These are phyloP conservation scores for Beroe forskalii DNA, from an alignment of 37 sponge, comb jelly and placozoan genomes.

Conservation along the genomic window DNA sequence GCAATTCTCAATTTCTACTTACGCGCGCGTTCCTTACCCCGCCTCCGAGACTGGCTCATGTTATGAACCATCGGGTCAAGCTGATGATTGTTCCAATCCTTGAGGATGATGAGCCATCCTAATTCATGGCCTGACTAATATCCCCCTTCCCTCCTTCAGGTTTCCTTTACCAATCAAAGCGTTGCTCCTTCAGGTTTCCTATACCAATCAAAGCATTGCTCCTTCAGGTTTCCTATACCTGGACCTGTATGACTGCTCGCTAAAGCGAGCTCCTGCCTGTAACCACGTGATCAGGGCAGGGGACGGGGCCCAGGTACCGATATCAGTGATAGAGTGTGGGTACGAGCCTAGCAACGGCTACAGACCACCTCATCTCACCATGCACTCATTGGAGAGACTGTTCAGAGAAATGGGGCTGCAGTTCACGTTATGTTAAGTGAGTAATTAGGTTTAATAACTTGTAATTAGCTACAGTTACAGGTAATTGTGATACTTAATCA, in stretches of 20 bases:
- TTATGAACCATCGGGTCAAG: too few species aligned
- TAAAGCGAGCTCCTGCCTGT: neutral
- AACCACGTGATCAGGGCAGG: slow-evolving; percentile 15
- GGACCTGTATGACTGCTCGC: neutral
- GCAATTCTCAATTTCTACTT: too few species aligned
- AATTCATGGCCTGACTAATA: too few species aligned
- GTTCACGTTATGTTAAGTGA: neutral
- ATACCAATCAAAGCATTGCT: neutral
- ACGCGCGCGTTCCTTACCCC: too few species aligned
- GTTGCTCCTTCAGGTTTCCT: slow-evolving; percentile 30
- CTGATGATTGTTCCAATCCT: too few species aligned
- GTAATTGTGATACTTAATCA: too few species aligned
- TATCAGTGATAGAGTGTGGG: slow-evolving; percentile 5
- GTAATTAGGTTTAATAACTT: too few species aligned
- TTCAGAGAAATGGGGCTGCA: slow-evolving; percentile 5
- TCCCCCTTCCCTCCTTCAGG: too few species aligned
- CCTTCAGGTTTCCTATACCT: slow-evolving; percentile 27
- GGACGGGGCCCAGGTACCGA: neutral
- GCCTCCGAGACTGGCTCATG: too few species aligned
- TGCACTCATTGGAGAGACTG: neutral
- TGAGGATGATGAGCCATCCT: too few species aligned
- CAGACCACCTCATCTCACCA: slow-evolving; percentile 17
- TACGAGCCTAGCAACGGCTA: slow-evolving; percentile 18
- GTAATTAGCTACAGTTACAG: too few species aligned
- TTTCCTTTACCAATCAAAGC: neutral